Conservation (phyloP, 2,888 invertebrate genomes). For the Cryptus armator region DNA sequence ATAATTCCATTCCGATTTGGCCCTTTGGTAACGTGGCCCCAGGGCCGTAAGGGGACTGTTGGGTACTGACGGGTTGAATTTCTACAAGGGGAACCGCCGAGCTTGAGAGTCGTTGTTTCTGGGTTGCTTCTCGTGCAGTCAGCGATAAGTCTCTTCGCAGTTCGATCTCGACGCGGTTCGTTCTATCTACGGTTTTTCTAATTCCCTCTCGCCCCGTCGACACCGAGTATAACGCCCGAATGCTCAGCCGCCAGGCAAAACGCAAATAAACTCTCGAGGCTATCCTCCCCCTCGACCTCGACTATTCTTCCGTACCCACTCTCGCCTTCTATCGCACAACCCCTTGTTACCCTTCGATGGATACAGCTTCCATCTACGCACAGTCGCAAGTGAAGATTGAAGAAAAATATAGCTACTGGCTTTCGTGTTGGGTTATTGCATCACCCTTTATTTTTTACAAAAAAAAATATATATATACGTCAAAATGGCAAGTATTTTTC, state of each 20-base stretch:
- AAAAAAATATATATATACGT: neutral
- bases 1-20: constrained; percentile 81
- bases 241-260: constrained; percentile 84
- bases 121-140: constrained; percentile 40
- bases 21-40: constrained; percentile 76
- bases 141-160: constrained; percentile 73
- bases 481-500: neutral
- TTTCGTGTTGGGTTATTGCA: constrained; percentile 47
- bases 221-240: constrained; percentile 77
- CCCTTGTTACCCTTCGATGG: constrained; percentile 45
- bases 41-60: constrained; percentile 67
- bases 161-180: constrained; percentile 63
- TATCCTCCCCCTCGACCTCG: constrained; percentile 55
- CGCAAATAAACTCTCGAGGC: constrained; percentile 81
- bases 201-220: constrained; percentile 67
- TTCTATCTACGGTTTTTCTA: constrained; percentile 67
- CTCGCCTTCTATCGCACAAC: constrained; percentile 40
- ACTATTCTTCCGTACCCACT: constrained; percentile 50
- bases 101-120: constrained; percentile 34
- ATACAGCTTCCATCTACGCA: constrained; percentile 42
- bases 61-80: constrained; percentile 51
- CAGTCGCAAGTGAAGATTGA: constrained; percentile 74
- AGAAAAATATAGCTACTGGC: constrained; percentile 80
- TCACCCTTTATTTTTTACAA: constrained; percentile 27
- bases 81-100: constrained; percentile 60